Evolutionary conservation across 2,113 vertebrate genomes (phyloP).

Genomic region (Pygoscelis adeliae): DNA sequence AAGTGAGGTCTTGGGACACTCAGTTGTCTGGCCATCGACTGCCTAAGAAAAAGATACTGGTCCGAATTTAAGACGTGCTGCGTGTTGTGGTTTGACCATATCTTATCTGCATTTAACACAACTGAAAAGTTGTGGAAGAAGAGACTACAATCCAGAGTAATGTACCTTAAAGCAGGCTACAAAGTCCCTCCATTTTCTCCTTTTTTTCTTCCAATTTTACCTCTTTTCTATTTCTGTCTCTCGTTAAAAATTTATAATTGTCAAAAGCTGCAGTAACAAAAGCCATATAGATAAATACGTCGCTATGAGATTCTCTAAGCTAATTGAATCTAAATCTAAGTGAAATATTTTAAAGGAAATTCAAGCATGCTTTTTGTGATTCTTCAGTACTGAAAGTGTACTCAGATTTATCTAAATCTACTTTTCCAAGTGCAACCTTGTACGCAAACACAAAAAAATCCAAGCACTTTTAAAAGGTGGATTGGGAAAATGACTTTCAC

Average conservation of each 20-base stretch:
- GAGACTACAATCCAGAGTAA: not conserved
- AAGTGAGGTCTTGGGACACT: not conserved
- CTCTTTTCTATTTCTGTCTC: not conserved
- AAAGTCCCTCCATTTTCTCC: not conserved
- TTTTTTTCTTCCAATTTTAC: not conserved
- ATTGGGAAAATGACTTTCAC: not conserved
- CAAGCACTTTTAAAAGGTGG: not conserved
- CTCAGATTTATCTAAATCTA: not conserved
- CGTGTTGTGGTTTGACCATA: not conserved
- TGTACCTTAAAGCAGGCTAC: not conserved
- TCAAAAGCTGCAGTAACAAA: not conserved
- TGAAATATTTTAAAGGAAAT: not conserved
- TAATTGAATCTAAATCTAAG: not conserved
- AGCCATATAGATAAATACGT: not conserved
- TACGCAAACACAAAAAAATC: not conserved
- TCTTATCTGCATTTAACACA: no score
- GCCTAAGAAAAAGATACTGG: not conserved
- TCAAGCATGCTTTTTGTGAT: not conserved
- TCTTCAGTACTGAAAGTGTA: not conserved
- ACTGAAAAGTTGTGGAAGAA: not conserved
- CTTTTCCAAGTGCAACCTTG: not conserved
- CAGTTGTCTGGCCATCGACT: rapidly evolving
- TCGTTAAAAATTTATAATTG: not conserved
- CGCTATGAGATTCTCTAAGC: not conserved
- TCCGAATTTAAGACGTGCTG: rapidly evolving